phyloP scores from a whole-genome alignment of 2,888 invertebrate genomes.

The Sminthurides aquaticus region DNA sequence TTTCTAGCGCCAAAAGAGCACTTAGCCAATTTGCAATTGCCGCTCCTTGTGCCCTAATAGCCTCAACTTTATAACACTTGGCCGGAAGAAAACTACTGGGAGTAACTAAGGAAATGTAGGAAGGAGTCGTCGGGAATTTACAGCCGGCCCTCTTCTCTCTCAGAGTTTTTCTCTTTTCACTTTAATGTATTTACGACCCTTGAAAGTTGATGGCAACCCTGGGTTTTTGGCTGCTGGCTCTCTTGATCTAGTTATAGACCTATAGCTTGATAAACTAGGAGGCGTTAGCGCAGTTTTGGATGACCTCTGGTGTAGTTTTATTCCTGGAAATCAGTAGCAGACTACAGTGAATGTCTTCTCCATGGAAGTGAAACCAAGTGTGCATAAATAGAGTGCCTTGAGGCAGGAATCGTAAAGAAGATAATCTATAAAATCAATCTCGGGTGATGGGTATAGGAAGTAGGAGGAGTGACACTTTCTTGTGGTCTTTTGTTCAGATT shows the following conservation, averaged over 20 bases:
- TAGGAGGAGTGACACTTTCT: too few species aligned
- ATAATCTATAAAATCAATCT: too few species aligned
- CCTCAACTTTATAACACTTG: background rate
- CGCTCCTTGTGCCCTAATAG: background rate
- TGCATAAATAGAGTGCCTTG: too few species aligned
- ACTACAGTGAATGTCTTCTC: too few species aligned
- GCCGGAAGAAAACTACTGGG: too few species aligned
- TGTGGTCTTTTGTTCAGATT: too few species aligned
- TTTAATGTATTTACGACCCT: slow-evolving; percentile 5
- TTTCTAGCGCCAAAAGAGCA: too few species aligned
- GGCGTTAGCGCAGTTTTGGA: too few species aligned
- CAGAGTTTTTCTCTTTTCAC: background rate
- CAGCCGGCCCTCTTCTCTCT: background rate
- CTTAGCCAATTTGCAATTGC: background rate
- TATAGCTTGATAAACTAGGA: background rate
- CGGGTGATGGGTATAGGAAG: too few species aligned
- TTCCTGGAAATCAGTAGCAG: background rate
- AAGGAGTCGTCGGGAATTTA: background rate
- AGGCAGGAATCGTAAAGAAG: too few species aligned
- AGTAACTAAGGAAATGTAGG: too few species aligned
- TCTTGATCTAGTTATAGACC: background rate
- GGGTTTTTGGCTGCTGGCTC: background rate
- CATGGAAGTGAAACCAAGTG: too few species aligned
- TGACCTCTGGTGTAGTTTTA: background rate
- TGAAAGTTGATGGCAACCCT: background rate